phyloP scores from a whole-genome alignment of 92 coral and sea anemone species.

The Micromussa lordhowensis region DNA sequence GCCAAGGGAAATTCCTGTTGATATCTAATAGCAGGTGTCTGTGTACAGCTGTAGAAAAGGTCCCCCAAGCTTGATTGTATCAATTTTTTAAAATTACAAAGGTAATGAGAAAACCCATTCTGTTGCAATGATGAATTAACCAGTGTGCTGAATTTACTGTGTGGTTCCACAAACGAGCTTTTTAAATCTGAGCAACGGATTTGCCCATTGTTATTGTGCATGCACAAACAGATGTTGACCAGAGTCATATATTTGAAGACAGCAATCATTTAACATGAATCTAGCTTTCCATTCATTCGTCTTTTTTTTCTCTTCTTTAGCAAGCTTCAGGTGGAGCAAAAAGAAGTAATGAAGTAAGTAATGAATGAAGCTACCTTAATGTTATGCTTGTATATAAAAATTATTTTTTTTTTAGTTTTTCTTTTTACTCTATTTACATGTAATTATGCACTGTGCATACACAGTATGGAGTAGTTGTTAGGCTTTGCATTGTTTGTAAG shows the following conservation, averaged over 20 bases:
- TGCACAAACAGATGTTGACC: not conserved
- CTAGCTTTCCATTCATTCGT: not conserved
- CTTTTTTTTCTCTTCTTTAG: not conserved
- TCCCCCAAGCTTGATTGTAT: too few species aligned
- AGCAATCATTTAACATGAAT: too few species aligned
- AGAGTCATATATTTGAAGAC: not conserved
- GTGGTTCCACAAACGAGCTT: constrained; percentile 76
- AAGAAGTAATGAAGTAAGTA: not conserved
- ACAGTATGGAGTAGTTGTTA: not conserved
- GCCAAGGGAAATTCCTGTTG: not conserved
- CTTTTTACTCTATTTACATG: not conserved
- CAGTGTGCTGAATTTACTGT: constrained; percentile 61
- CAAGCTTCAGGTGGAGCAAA: not conserved
- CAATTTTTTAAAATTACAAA: not conserved
- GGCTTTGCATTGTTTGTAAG: not conserved
- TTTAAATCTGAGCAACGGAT: constrained; percentile 74
- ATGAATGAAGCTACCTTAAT: not conserved
- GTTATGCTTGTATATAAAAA: too few species aligned
- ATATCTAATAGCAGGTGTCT: not conserved
- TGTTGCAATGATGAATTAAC: constrained; percentile 68
- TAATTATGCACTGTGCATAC: not conserved
- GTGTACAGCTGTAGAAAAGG: too few species aligned
- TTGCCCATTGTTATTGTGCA: not conserved
- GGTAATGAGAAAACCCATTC: not conserved
- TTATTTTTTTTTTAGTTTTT: too few species aligned